Evolutionary conservation across 2,797 vertebrate species (phyloP), one percentile per base, ranked within the genome.

Genomic region (Manis pentadactyla): DNA sequence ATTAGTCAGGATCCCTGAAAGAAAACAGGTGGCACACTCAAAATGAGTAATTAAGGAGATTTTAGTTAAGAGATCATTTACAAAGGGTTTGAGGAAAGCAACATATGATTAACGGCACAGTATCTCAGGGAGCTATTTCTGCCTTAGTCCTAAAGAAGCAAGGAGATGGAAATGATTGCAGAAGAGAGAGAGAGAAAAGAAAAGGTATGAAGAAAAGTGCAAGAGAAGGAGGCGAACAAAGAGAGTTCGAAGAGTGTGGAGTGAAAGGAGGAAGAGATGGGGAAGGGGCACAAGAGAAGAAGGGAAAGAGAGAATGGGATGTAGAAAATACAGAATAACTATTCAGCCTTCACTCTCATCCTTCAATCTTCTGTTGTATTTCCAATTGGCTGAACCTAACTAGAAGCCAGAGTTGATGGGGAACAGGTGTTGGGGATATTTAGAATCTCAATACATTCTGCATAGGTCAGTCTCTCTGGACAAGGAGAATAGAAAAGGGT

Each of bases 21-120:
- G 68, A 87, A 90, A 87, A 46, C 4, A 78, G 49, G 59, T 75
- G 77, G 53, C 39, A 57, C 34, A 78, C 31, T 92, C 53, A 39
- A 91, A 81, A 87, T 77, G 19, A 39, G 14, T 61, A 91, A 81
- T 82, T 84, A 84, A 59, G 95, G 53, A 85, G 31, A 93, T n/a
- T 83, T 82, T 75, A 92, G 39, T 84, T 85, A 81, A 63, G 66
- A 94, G 59, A 66, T 79, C 3, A 29, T 79, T 86, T 91, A 51
- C 53, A 91, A 61, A 91, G 14, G 6, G 17, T 63, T 88, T 78
- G n/a, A 49, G 86, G 31, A 88, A 90, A 88, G 61, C 55, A 93
- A 53, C 19, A 68, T 19, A 59, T 17, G 64, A 69, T 71, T 71
- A 25, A 57, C 34, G 49, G 63, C 29, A 63, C 4, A 57, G 57